Percentiles rank a stretch among this genome's conserved stretches.
phyloP scores from a whole-genome alignment of 2,888 invertebrate species.

The Sclerodermus sp. region DNA sequence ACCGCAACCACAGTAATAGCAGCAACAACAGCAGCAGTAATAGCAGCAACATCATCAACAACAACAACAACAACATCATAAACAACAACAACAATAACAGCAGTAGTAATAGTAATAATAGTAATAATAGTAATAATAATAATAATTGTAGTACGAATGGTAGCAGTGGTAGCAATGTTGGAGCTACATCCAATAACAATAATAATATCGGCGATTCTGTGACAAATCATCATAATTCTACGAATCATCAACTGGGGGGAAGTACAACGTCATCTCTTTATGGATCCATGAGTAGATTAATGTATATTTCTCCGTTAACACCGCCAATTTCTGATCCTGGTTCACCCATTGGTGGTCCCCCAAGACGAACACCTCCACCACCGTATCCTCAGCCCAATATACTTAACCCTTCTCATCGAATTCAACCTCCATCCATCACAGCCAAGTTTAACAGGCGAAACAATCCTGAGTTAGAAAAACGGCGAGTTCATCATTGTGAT shows the following conservation, averaged over 20 bases:
- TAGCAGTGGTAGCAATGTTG: conserved; percentile 26
- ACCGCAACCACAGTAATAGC: conserved; percentile 18
- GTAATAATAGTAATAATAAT: conserved; percentile 31
- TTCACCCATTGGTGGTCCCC: conserved; percentile 69
- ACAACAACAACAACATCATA: conserved; percentile 38
- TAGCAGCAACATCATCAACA: conserved; percentile 35
- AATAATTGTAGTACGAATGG: too few species aligned
- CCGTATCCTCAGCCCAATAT: conserved; percentile 69
- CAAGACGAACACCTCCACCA: conserved; percentile 74
- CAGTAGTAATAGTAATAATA: conserved; percentile 17
- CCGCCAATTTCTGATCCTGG: conserved; percentile 89
- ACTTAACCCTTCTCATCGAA: conserved; percentile 47
- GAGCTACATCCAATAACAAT: conserved; percentile 37
- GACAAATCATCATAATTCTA: conserved; percentile 29
- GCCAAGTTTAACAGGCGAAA: conserved; percentile 88
- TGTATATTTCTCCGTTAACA: conserved; percentile 83
- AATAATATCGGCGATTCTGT: conserved; percentile 36
- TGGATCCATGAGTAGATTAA: conserved; percentile 65
- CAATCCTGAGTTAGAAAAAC: conserved; percentile 94
- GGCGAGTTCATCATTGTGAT: conserved; percentile 95
- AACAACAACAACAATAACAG: conserved; percentile 31
- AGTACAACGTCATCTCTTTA: conserved; percentile 59
- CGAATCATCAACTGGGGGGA: conserved; percentile 44
- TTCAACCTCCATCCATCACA: conserved; percentile 40
- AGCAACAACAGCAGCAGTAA: conserved; percentile 9